These are phyloP conservation scores for Diarsia rubi DNA, from an alignment of 2,888 invertebrate species.

Conservation along the genomic window DNA sequence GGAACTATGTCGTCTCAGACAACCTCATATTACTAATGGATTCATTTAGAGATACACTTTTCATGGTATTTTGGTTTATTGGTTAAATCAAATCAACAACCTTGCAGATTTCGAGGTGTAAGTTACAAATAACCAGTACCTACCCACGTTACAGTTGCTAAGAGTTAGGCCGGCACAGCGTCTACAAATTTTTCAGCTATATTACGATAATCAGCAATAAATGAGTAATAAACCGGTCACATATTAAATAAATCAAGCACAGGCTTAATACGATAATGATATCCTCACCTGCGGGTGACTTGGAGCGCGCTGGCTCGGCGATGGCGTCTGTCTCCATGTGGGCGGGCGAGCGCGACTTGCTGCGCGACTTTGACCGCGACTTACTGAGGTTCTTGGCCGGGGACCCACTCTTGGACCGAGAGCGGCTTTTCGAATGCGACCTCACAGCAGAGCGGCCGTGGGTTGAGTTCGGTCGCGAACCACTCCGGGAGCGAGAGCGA, in stretches of 20 bases:
- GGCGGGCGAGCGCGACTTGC: slow-evolving; percentile 65
- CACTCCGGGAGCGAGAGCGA: slow-evolving; percentile 29
- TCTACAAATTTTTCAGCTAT: too few species aligned
- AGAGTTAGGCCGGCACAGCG: too few species aligned
- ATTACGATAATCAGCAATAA: too few species aligned
- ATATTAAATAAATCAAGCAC: background rate
- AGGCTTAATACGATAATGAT: background rate
- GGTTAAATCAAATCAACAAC: too few species aligned
- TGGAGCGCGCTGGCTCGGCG: slow-evolving; percentile 62
- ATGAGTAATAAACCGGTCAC: too few species aligned
- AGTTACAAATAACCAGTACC: too few species aligned
- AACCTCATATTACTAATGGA: background rate
- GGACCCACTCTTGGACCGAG: slow-evolving; percentile 72
- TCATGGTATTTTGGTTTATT: too few species aligned
- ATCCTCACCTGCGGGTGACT: slow-evolving; percentile 66
- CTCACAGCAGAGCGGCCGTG: slow-evolving; percentile 18
- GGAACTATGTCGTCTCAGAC: background rate
- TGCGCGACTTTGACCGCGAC: slow-evolving; percentile 63
- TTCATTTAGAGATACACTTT: too few species aligned
- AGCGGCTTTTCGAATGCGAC: slow-evolving; percentile 57
- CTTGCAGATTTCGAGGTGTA: too few species aligned
- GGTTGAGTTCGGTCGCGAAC: slow-evolving; percentile 39
- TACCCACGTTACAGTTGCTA: too few species aligned
- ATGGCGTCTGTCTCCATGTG: slow-evolving; percentile 73
- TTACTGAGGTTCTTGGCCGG: slow-evolving; percentile 70